Evolutionary conservation across 2,888 invertebrate species (phyloP), one percentile per base, ranked within the genome.

Genomic region (Lomographa bimaculata): DNA sequence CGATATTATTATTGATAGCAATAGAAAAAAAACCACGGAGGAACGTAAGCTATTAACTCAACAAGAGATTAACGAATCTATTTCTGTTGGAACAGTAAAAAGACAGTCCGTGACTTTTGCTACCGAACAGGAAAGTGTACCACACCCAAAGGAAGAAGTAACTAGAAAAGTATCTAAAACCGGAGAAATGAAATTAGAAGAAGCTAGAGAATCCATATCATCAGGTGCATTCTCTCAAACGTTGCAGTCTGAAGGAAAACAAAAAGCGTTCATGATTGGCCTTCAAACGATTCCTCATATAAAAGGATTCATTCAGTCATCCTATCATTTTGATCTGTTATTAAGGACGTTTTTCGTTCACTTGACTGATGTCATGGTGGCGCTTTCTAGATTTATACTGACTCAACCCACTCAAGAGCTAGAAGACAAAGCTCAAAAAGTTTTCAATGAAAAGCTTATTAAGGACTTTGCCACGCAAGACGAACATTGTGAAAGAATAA

Each of bases 281-380:
- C 51, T 79, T 9, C 78, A 87, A 54, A 80, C 82, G 1, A 85
- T 89, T 43, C 80, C 81, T 0, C 76, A 79, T 37, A 76, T 89
- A 11, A 75, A 64, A 59, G 79, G 75, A 1, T 61, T 64, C 7
- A 61, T 66, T 0, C 72, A 81, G 27, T 75, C 79, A 2, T 75
- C 78, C 0, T 66, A 72, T 36, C 75, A 80, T 14, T 82, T 77
- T 27, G 73, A 84, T 46, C 60, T 83, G 18, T 53, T 89, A 5
- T 51, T 89, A 7, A 80, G 79, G 64, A 85, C 84, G 1, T 89
- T 90, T 57, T 83, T 89, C 33, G 69, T 87, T 12, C 85, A 89
- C 52, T 52, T 90, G 2, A 87, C 89, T 1, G 86, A 87, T 50
- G 79, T 90, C 0, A 87, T 90, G 85, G 80, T 89, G 3, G 81